These are phyloP conservation scores for Paelopatides confundens DNA, from an alignment of 53 echinoderm and acorn worm genomes.

Conservation along the genomic window DNA sequence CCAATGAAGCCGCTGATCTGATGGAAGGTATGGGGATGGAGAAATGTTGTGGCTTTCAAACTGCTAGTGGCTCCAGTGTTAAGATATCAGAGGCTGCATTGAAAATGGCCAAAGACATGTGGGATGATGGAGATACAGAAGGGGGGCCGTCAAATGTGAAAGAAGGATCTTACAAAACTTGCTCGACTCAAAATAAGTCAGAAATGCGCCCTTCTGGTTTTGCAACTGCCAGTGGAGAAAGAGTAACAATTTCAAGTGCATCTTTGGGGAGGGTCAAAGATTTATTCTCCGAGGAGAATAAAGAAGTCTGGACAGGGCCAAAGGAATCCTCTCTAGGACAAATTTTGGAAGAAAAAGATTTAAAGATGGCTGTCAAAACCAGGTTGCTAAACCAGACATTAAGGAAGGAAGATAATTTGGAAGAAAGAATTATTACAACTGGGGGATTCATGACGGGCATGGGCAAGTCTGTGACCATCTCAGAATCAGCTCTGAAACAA, in stretches of 20 bases:
- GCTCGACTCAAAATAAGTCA: neutral
- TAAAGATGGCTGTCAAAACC: too few relatives aligned
- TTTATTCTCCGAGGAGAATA: slow-evolving; percentile 33
- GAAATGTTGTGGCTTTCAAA: slow-evolving; percentile 56
- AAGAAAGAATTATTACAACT: neutral
- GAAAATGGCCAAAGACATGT: slow-evolving; percentile 47
- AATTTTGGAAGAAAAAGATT: too few relatives aligned
- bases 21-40: neutral
- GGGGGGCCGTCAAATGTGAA: neutral
- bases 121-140: neutral
- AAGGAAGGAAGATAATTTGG: too few relatives aligned
- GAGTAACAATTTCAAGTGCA: slow-evolving; percentile 23
- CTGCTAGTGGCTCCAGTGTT: slow-evolving; percentile 56
- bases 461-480: slow-evolving; percentile 59
- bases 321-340: neutral
- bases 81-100: slow-evolving; percentile 17
- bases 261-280: slow-evolving; percentile 49
- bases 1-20: neutral
- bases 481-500: slow-evolving; percentile 63
- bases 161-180: neutral
- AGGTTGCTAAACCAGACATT: too few relatives aligned
- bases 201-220: neutral
- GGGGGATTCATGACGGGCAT: slow-evolving; percentile 68
- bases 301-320: neutral
- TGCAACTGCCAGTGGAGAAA: neutral